These are phyloP conservation scores for Pristionchus japonicus DNA, from an alignment of 2,888 invertebrate species.

Conservation along the genomic window DNA sequence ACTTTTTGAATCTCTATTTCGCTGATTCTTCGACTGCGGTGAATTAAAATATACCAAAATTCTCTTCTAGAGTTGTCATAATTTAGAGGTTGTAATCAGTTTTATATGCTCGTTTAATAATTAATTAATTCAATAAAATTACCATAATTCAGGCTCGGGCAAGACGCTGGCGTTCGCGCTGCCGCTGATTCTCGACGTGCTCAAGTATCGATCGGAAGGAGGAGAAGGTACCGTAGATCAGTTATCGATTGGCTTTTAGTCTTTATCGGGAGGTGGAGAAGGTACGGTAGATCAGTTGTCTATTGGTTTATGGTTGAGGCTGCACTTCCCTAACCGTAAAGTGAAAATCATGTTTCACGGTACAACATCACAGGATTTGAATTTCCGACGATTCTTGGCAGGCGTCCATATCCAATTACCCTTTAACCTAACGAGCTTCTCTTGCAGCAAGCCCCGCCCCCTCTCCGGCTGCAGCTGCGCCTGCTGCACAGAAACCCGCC, in stretches of 20 bases:
- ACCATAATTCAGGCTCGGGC: conserved; percentile 84
- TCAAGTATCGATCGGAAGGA: conserved; percentile 74
- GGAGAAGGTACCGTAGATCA: conserved; percentile 71
- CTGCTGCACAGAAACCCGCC: neutral
- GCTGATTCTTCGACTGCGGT: too few relatives aligned
- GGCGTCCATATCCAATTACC: too few relatives aligned
- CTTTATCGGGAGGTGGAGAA: conserved; percentile 77
- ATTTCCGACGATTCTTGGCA: too few relatives aligned
- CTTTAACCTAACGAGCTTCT: too few relatives aligned
- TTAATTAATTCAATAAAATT: too few relatives aligned
- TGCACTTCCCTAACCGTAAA: neutral
- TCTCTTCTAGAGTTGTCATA: too few relatives aligned
- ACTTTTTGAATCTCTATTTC: too few relatives aligned
- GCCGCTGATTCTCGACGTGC: conserved; percentile 86
- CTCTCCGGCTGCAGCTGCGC: neutral
- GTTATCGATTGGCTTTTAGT: neutral
- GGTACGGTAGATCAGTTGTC: neutral
- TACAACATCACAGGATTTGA: too few relatives aligned
- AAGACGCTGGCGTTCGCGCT: conserved; percentile 95
- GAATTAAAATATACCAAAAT: too few relatives aligned
- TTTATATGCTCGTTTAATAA: too few relatives aligned
- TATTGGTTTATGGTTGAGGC: neutral
- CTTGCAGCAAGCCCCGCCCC: conserved; percentile 2
- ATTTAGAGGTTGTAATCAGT: too few relatives aligned
- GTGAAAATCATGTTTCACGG: neutral